Percentiles rank a stretch among this genome's conserved stretches.
Evolutionary conservation across 1,140 invertebrate species (phyloP).

Genomic region (Rhyacophila brunnea): DNA sequence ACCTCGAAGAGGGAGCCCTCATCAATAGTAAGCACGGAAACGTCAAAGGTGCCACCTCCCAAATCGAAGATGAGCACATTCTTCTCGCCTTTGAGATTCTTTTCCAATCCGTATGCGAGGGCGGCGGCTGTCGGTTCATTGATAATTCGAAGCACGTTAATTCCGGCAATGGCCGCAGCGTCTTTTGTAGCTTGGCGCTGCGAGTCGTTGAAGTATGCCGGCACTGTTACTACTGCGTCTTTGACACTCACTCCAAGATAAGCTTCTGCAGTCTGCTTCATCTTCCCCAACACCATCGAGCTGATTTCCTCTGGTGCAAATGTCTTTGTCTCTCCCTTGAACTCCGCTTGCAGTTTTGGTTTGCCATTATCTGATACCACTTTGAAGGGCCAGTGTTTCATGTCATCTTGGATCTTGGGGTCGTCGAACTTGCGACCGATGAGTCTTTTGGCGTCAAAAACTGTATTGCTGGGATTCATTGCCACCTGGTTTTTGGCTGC

Average conservation of each 20-base stretch:
- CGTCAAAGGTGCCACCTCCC: conserved; percentile 62
- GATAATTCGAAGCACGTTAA: conserved; percentile 68
- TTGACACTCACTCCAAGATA: conserved; percentile 59
- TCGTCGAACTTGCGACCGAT: conserved; percentile 72
- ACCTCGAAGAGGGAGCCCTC: conserved; percentile 72
- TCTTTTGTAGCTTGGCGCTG: conserved; percentile 59
- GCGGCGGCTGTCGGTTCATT: conserved; percentile 75
- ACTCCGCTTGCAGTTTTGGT: conserved; percentile 65
- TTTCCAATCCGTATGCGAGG: conserved; percentile 73
- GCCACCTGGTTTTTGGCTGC: conserved; percentile 68
- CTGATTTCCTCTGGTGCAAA: conserved; percentile 76
- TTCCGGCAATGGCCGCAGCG: conserved; percentile 66
- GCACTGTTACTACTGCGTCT: conserved; percentile 64
- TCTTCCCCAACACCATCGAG: conserved; percentile 61
- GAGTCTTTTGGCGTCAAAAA: conserved; percentile 56
- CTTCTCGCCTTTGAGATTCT: conserved; percentile 69
- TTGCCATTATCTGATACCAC: conserved; percentile 63
- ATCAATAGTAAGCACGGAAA: conserved; percentile 71
- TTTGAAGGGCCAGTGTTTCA: conserved; percentile 76
- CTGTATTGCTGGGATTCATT: conserved; percentile 53
- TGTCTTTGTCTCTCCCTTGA: conserved; percentile 65
- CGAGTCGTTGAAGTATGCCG: conserved; percentile 58
- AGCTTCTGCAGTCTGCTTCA: conserved; percentile 62
- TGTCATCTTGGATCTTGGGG: conserved; percentile 67
- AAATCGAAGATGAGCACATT: conserved; percentile 64